Evolutionary conservation across 1,140 invertebrate genomes (phyloP).

Genomic region (Branchinecta lynchi): DNA sequence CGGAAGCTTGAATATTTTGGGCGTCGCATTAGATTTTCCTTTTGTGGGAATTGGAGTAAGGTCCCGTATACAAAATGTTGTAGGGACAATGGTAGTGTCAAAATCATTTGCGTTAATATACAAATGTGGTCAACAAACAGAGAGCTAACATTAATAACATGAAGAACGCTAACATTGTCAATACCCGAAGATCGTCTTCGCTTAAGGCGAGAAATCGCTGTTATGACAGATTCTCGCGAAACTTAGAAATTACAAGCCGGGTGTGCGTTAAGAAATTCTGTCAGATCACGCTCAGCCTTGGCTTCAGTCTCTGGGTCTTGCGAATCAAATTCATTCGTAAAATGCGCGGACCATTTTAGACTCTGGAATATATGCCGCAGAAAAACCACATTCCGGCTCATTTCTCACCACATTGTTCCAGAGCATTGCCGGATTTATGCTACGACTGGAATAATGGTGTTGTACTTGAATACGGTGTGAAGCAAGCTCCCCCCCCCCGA

Average conservation of each 20-base stretch:
- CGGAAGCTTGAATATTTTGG: slow-evolving; percentile 1
- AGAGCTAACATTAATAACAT: slow-evolving; percentile 2
- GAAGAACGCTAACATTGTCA: slow-evolving; percentile 9
- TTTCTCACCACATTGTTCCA: neutral
- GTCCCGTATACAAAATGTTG: slow-evolving; percentile 6
- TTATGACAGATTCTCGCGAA: slow-evolving; percentile 1
- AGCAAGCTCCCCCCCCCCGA: too few species aligned
- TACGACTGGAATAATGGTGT: too few species aligned
- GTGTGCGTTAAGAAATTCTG: too few species aligned
- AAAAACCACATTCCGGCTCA: slow-evolving; percentile 9
- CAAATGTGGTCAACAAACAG: slow-evolving; percentile 9
- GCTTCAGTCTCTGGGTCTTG: neutral
- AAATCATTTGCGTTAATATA: slow-evolving; percentile 7
- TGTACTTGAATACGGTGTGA: too few species aligned
- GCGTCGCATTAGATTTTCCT: slow-evolving; percentile 1
- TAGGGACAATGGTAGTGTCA: slow-evolving; percentile 1
- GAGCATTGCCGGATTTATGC: too few species aligned
- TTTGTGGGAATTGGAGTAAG: slow-evolving; percentile 1
- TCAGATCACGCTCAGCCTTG: neutral
- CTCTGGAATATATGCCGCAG: neutral
- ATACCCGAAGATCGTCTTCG: slow-evolving; percentile 5
- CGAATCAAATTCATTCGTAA: slow-evolving; percentile 1
- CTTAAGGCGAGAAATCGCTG: neutral
- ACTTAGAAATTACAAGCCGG: slow-evolving; percentile 3
- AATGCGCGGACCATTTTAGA: slow-evolving; percentile 8